Base-by-base conservation (phyloP, 2,888 invertebrate genomes). In the Lysandra bellargus region DNA sequence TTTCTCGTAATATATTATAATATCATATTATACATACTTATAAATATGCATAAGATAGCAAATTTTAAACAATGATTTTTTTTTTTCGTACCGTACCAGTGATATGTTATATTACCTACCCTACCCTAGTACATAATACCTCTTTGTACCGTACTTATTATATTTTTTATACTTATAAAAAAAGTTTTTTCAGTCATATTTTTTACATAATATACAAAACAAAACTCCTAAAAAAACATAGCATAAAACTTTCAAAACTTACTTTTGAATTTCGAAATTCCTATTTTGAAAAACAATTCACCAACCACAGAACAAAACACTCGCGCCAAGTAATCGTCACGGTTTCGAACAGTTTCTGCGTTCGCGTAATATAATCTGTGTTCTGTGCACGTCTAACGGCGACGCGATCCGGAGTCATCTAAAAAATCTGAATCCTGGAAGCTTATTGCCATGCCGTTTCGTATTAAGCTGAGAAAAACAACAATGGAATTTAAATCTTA, bases 381-480 rank as follows among this genome's bases (percentile, higher is more conserved):
- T 83, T 81, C 57, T 83, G 84, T 76, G 77, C 85, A 90, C 93
- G 94, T 91, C 91, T 91, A 86, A 87, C 89, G 82, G 88, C 88
- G 85, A 83, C 87, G 84, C 90, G 90, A 85, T 85, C 88, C 85
- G 87, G 87, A 88, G 87, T 90, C 92, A 92, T 94, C 94, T 94
- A 91, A 93, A 93, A 93, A 92, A 91, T 89, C 87, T 85, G 88
- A 90, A 87, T 93, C 92, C 93, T 92, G 90, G 88, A 90, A 91
- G 91, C 92, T 91, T 92, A 90, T 90, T 90, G 90, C 91, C 88
- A 87, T 88, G 87, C 88, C 86, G 88, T 88, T 89, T 88, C 88
- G 87, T 86, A 86, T 88, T 86, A 84, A 85, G 88, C 88, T 85
- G 87, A 84, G 85, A 80, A 40, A 57, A 53, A 23, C 4, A 0